Evolutionary conservation across 2,797 vertebrate species (phyloP).

Genomic region (Natrix natrix): DNA sequence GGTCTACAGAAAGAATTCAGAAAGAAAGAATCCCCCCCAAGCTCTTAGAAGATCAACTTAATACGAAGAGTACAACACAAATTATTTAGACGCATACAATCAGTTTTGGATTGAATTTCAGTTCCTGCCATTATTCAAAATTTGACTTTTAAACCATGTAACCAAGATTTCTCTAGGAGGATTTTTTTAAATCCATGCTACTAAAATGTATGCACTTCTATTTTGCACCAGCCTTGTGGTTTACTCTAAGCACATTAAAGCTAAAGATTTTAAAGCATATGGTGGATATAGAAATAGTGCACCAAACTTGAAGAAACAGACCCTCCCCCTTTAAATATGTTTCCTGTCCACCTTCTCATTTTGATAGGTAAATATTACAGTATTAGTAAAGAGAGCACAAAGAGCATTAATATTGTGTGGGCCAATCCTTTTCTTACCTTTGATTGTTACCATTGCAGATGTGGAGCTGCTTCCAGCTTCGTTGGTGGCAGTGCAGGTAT

Average conservation of each 20-base stretch:
- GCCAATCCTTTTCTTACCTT: constrained; percentile 86
- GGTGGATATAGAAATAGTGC: background rate
- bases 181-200: background rate
- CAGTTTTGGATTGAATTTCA: constrained; percentile 20
- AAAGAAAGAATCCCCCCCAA: constrained; percentile 54
- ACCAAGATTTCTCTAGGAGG: background rate
- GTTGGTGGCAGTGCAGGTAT: constrained; percentile 89
- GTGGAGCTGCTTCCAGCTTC: constrained; percentile 91
- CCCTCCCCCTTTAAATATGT: background rate
- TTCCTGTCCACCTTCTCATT: background rate
- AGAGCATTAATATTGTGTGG: background rate
- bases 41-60: constrained; percentile 36
- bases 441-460: constrained; percentile 81
- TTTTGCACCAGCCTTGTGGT: background rate
- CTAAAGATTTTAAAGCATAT: background rate
- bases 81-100: constrained; percentile 20
- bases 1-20: constrained; percentile 77
- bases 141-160: background rate
- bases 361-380: background rate
- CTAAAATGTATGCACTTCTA: background rate
- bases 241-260: background rate
- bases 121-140: background rate
- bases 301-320: background rate
- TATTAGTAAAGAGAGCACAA: background rate
- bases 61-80: constrained; percentile 11